These are phyloP conservation scores for Apogon talboti DNA, from an alignment of 2,797 vertebrate species.

Conservation along the genomic window DNA sequence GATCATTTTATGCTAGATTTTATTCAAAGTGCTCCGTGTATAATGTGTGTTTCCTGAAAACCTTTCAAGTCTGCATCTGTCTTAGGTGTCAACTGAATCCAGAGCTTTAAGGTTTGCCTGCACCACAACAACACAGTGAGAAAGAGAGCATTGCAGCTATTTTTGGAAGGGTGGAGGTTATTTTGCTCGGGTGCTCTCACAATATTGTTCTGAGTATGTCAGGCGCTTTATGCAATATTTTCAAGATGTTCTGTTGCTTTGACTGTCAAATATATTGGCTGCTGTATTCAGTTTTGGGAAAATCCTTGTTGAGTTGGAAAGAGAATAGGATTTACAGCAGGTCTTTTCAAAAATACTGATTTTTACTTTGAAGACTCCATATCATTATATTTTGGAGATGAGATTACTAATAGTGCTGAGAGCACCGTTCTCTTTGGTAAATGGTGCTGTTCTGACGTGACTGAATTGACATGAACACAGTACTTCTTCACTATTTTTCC, in stretches of 20 bases:
- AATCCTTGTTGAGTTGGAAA: neutral
- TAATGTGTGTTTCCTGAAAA: conserved; percentile 45
- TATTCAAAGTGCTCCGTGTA: conserved; percentile 41
- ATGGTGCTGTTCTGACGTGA: conserved; percentile 36
- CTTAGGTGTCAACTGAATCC: conserved; percentile 37
- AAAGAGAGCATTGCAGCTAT: neutral
- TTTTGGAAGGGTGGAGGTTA: neutral
- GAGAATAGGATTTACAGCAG: neutral
- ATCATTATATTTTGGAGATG: conserved; percentile 2
- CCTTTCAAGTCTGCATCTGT: conserved; percentile 35
- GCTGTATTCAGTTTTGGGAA: neutral
- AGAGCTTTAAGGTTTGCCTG: conserved; percentile 28
- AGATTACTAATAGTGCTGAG: conserved; percentile 8
- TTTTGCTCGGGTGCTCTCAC: conserved; percentile 5
- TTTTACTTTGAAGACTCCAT: conserved; percentile 4
- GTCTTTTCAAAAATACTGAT: conserved; percentile 4
- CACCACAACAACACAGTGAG: neutral
- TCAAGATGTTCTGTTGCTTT: conserved; percentile 8
- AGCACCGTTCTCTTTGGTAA: conserved; percentile 13
- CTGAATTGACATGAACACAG: conserved; percentile 29
- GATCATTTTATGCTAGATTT: conserved; percentile 50
- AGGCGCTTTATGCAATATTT: conserved; percentile 12
- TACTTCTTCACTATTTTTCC: conserved; percentile 29
- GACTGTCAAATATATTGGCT: conserved; percentile 1
- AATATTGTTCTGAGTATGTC: conserved; percentile 5